Percentiles rank a stretch among this genome's conserved stretches.
Evolutionary conservation across 2,113 vertebrate genomes (phyloP).

Genomic region (Psilopsiagon aymara): DNA sequence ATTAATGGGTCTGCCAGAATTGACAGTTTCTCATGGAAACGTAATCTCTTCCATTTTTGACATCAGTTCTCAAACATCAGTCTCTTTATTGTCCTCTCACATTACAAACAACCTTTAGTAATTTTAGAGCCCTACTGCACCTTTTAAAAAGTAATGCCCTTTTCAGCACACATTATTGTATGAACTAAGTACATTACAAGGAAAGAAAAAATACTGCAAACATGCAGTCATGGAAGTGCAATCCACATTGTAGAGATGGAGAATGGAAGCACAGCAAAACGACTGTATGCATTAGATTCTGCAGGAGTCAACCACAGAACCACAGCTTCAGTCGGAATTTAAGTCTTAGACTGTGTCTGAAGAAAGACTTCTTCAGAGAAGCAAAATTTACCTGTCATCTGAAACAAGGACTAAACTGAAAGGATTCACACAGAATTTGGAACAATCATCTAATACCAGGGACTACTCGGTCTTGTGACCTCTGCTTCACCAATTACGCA

Average conservation of each 20-base stretch:
- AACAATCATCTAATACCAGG: not conserved
- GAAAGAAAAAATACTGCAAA: not conserved
- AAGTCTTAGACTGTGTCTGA: not conserved
- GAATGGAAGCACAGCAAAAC: not conserved
- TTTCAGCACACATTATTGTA: not conserved
- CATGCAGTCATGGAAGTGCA: not conserved
- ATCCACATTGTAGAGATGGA: not conserved
- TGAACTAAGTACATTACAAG: not conserved
- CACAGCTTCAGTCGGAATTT: not conserved
- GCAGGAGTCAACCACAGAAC: not conserved
- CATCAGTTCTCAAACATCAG: not conserved
- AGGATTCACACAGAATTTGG: not conserved
- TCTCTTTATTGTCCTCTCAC: not conserved
- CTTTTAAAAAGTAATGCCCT: not conserved
- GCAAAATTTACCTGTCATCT: not conserved
- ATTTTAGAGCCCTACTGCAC: not conserved
- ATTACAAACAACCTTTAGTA: not conserved
- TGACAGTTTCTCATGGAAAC: not conserved
- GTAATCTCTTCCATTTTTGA: not conserved
- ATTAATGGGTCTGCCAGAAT: not conserved
- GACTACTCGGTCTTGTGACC: accelerated
- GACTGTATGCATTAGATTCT: not conserved
- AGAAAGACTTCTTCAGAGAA: not conserved
- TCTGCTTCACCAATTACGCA: not conserved
- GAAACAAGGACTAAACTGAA: not conserved